Percentiles rank a stretch among this genome's conserved stretches.
phyloP scores from a whole-genome alignment of 2,888 invertebrate species.

The Mantis religiosa region DNA sequence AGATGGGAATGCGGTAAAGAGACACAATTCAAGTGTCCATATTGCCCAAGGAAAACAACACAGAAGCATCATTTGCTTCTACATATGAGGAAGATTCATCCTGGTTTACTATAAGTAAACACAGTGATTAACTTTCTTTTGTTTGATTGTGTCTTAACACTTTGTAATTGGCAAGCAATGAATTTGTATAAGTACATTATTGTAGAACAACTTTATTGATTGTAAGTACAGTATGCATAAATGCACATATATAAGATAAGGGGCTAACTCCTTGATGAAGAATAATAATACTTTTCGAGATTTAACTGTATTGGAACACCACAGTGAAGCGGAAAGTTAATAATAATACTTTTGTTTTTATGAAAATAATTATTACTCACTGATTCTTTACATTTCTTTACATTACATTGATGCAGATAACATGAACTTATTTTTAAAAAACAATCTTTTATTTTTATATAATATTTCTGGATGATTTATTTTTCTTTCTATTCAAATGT shows the following conservation, averaged over 20 bases:
- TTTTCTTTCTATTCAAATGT: too few species aligned
- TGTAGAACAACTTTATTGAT: neutral
- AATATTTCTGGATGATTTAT: too few species aligned
- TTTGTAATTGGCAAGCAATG: neutral
- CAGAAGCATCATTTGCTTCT: slow-evolving; percentile 19
- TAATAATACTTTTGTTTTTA: too few species aligned
- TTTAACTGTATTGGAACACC: too few species aligned
- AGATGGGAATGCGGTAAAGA: slow-evolving; percentile 45
- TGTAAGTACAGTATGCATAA: neutral
- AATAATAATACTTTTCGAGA: too few species aligned
- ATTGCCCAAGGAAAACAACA: slow-evolving; percentile 34
- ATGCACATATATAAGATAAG: neutral
- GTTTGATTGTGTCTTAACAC: neutral
- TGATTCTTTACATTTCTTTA: too few species aligned
- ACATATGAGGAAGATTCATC: slow-evolving; percentile 15
- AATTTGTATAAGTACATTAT: neutral
- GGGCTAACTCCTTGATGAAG: too few species aligned
- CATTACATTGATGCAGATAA: too few species aligned
- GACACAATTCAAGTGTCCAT: slow-evolving; percentile 43
- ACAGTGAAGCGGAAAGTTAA: too few species aligned
- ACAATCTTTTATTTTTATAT: too few species aligned
- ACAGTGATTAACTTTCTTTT: neutral
- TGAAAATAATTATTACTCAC: too few species aligned
- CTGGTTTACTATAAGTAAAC: neutral
- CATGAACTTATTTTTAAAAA: too few species aligned